A percentile compares a stretch with the other conserved stretches of the same genome.
Conservation (phyloP, 2,113 vertebrate species). For the Myrmecophaga tridactyla region DNA sequence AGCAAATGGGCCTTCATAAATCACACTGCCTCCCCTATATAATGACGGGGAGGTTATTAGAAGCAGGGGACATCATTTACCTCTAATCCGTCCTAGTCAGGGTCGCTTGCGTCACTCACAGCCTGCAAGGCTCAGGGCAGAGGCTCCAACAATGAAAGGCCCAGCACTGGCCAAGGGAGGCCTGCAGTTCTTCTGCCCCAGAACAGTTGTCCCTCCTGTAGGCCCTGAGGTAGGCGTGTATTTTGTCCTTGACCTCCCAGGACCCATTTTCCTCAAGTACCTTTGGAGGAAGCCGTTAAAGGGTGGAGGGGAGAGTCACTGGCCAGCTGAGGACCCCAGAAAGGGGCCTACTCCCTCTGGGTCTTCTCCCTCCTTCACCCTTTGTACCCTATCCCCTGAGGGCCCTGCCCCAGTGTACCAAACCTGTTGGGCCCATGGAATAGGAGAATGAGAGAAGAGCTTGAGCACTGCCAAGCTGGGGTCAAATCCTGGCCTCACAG, state of each 20-base stretch:
- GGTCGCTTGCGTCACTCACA: conserved; percentile 8
- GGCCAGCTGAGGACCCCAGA: not conserved
- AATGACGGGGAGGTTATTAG: conserved; percentile 30
- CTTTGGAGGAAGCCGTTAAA: not conserved
- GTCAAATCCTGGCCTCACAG: not conserved
- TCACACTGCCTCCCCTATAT: conserved; percentile 42
- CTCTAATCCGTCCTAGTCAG: conserved; percentile 51
- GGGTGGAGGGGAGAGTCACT: not conserved
- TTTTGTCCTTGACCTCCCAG: not conserved
- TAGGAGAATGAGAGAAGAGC: not conserved
- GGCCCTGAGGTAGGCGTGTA: not conserved
- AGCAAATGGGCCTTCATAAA: not conserved
- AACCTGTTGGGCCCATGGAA: not conserved
- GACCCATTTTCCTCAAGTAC: not conserved
- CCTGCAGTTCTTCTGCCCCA: not conserved
- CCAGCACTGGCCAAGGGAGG: not conserved
- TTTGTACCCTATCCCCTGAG: not conserved
- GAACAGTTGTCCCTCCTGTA: not conserved
- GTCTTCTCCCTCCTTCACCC: not conserved
- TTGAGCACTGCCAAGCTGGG: not conserved
- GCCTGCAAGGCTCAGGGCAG: not conserved
- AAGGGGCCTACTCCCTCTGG: not conserved
- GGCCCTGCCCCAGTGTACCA: not conserved
- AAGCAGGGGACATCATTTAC: not conserved
- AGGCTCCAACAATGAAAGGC: not conserved